These are phyloP conservation scores for Sialia sialis DNA, from an alignment of 2,113 vertebrate genomes.

Conservation along the genomic window DNA sequence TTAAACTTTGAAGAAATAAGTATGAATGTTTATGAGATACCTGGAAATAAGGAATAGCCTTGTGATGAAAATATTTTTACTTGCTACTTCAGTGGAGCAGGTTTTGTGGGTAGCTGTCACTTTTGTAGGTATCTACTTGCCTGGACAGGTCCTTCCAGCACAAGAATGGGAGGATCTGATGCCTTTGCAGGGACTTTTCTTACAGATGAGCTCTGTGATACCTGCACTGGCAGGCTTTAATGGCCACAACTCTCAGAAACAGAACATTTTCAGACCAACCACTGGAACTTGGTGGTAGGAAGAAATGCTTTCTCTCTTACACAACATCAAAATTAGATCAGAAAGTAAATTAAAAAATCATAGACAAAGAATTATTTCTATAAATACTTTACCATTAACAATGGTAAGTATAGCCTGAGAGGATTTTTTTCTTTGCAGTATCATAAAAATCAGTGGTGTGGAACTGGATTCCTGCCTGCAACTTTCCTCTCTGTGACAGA, in stretches of 20 bases:
- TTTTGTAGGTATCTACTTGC: not conserved
- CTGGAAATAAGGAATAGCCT: not conserved
- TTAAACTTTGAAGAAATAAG: not conserved
- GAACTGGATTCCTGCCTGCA: not conserved
- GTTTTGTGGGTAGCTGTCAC: not conserved
- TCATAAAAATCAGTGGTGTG: not conserved
- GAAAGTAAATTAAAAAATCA: not conserved
- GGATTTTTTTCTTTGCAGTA: not conserved
- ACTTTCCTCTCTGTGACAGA: not conserved
- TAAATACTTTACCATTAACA: not conserved
- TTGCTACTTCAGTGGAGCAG: not conserved
- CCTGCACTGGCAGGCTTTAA: not conserved
- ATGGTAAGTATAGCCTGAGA: not conserved
- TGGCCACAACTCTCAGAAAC: not conserved
- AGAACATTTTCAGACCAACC: not conserved
- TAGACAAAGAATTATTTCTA: not conserved
- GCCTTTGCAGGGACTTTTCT: not conserved
- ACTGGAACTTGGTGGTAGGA: not conserved
- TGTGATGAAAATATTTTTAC: not conserved
- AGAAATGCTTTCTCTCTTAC: not conserved
- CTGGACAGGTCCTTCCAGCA: not conserved
- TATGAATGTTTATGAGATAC: not conserved
- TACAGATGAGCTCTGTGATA: not conserved
- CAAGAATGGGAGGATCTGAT: not conserved
- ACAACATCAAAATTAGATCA: not conserved